Percentiles rank a stretch among this genome's conserved stretches.
Conservation (phyloP, 2,113 vertebrate species). For the Lophochroa leadbeateri region DNA sequence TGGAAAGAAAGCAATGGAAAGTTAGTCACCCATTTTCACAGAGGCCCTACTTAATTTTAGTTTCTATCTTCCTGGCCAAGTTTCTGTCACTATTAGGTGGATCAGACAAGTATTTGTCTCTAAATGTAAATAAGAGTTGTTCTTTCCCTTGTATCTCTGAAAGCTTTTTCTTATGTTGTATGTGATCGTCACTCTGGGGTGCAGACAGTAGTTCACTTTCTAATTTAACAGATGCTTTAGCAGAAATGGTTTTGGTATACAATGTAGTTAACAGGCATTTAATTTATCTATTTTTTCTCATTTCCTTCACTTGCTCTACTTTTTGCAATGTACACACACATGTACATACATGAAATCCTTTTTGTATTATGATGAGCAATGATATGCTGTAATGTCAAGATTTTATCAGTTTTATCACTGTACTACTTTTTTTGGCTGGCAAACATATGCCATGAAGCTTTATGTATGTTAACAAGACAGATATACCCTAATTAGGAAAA, state of each 20-base stretch:
- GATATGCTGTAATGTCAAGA: not conserved
- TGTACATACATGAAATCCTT: fast-evolving
- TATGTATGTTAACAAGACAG: not conserved
- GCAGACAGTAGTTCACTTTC: not conserved
- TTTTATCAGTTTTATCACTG: not conserved
- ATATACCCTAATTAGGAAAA: not conserved
- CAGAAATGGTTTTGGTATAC: not conserved
- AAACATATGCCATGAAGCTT: not conserved
- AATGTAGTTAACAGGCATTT: not conserved
- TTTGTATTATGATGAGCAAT: fast-evolving
- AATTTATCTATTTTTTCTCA: not conserved
- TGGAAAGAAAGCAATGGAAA: slow-evolving; percentile 49
- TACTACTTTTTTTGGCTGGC: not conserved
- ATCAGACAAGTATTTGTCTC: not conserved
- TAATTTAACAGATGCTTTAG: not conserved
- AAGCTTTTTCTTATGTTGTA: not conserved
- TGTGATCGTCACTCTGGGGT: not conserved
- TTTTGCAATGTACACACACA: not conserved
- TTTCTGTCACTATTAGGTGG: not conserved
- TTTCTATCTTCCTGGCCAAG: not conserved
- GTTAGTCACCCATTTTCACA: slow-evolving; percentile 37
- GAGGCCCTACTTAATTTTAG: not conserved
- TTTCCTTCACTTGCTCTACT: not conserved
- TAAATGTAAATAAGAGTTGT: not conserved
- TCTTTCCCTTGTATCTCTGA: not conserved